Base-by-base conservation (phyloP, 2,113 vertebrate species). In the Ornithorhynchus anatinus region DNA sequence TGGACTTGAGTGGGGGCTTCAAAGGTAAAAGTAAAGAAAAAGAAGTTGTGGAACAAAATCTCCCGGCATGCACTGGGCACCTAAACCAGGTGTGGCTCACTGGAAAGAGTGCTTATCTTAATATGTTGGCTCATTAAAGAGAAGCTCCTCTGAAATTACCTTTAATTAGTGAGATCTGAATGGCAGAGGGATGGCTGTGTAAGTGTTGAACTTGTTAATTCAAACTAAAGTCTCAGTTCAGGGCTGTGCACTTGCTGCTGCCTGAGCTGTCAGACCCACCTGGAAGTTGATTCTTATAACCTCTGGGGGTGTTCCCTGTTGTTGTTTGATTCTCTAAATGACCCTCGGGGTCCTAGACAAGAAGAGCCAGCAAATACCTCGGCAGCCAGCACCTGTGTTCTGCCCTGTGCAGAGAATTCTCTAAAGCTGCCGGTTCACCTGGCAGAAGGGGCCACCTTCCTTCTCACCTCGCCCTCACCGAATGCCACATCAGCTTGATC, bases 21-120 rank as follows among this genome's bases (percentile, higher is more conserved):
- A 0, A 11, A 10, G 15, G 25, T 50, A 16, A 50, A 50, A 50
- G 23, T 27, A 50, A 17, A 29, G 31, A 17, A 13, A 1, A 6
- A 13, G 9, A 1, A 8, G 35, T 29, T 31, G 50, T 27, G 58
- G 10, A 12, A 3, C 36, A 60, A 43, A 64, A 43, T 17, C 22
- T 6, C 1, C 42, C 32, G 29, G 68, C 37, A 10, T 17, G 16
- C 2, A 20, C 22, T 47, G 35, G 36, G 47, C 33, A 4, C 32
- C 37, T 45, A 44, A 56, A 74, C 40, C 44, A 7, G n/a, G 35
- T 8, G 5, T 42, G 0, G 0, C 0, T 0, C 31, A 10, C 69
- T 32, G n/a, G 36, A 38, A 38, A 20, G 8, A 22, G 43, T 7
- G 5, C 39, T 0, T 45, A 19, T 43, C 6, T 3, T 25, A 59